Evolutionary conservation across 2,113 vertebrate genomes (phyloP), one percentile per base, ranked within the genome.

Genomic region (Cebidichthys violaceus): DNA sequence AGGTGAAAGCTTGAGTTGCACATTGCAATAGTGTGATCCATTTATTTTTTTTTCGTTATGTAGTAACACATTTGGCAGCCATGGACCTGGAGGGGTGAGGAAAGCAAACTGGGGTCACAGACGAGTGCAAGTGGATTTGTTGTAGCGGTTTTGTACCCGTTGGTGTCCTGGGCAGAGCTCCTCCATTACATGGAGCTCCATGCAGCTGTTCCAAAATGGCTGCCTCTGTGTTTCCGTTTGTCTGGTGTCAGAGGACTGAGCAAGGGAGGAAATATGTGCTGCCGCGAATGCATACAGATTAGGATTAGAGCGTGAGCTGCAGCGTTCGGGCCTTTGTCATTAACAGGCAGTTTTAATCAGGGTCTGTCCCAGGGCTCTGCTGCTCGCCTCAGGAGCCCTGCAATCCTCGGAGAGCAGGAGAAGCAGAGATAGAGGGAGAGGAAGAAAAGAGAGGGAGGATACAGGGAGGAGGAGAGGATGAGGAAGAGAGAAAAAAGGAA

Each of bases 141-240:
- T 55, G 75, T 64, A 77, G 71, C 0, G 3, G 14, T 70, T 84
- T 85, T 75, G 75, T 82, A 78, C 10, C 82, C 0, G 15, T 31
- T 82, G 73, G 83, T 72, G 80, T 88, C 89, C 76, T 75, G 76
- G 8, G 67, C 69, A 78, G 72, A 81, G 84, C 81, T 91, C 93
- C 93, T 92, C 92, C 92, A 92, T 94, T 94, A 94, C 89, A 84
- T 67, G 68, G 76, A 89, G 81, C 88, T 90, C 77, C 64, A 86
- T 91, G 88, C 89, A 90, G 92, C 89, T 90, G 88, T 91, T 92
- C 60, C 92, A 94, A 94, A 94, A 94, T 93, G 92, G 92, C 92
- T 91, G 90, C 92, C 71, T 43, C 68, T 86, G 81, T 52, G 83
- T 80, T 92, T 91, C 87, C 74, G 77, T 82, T 84, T 67, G 73